Base-by-base conservation (phyloP, 2,113 vertebrate species). In the Psophia crepitans region DNA sequence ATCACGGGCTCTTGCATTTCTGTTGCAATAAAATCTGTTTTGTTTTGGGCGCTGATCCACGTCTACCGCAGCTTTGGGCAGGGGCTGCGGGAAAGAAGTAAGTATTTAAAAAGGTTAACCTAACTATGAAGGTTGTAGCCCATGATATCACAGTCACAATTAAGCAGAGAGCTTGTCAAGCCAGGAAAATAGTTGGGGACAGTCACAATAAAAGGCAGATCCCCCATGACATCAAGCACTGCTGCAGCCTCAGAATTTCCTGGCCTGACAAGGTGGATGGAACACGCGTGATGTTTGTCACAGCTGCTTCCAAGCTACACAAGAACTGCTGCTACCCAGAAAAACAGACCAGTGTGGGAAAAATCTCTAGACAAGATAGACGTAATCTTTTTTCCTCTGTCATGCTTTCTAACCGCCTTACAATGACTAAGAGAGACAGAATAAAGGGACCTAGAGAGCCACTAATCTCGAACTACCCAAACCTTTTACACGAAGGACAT, bases 61-160 rank as follows among this genome's bases (percentile, higher is more conserved):
- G 97, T 99, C 84, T 98, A 98, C 69, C 97, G 90, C 87, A 98
- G 97, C 97, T 99, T 98, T 30, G 98, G 98, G 30, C 98, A 98
- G 87, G 98, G 98, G 66, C 97, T 99, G 73, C 97, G 98, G 78
- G 98, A 99, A 93, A 98, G 98, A 97, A 98, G 98, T 99, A 94
- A 98, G 98, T 98, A 56, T 46, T 43, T 16, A 5, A n/a, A 2
- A 83, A 54, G 8, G 2, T 37, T 28, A 24, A 4, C 33, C 56
- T 26, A 27, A 44, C 51, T 58, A 5, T 11, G 32, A 44, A 19
- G 20, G 46, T 11, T 44, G 30, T 26, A 56, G 32, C 46, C 68
- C 49, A 2, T 11, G 43, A 17, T 63, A 35, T 14, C 70, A n/a
- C 35, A 54, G 53, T 33, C 77, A 48, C 68, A 70, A 23, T 30